Conservation (phyloP, 2,113 vertebrate species). For the Hippocampus abdominalis region DNA sequence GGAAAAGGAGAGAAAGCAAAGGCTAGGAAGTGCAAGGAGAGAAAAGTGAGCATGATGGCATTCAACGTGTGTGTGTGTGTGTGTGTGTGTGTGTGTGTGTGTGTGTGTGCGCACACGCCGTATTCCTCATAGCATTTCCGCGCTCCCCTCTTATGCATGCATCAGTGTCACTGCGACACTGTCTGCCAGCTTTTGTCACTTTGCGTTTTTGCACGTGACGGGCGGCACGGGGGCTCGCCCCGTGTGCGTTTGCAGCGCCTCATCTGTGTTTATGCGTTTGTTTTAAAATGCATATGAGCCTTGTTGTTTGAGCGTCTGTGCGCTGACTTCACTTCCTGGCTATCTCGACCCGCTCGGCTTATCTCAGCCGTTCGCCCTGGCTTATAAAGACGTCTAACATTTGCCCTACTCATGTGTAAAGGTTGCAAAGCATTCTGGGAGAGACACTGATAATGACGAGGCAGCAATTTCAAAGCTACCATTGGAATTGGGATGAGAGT, state of each 20-base stretch:
- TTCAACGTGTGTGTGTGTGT: constrained; percentile 7
- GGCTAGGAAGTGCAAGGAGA: constrained; percentile 21
- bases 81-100: constrained; percentile 13
- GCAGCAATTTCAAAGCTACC: neutral
- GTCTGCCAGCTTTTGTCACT: constrained; percentile 54
- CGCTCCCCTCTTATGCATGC: constrained; percentile 38
- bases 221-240: constrained; percentile 2
- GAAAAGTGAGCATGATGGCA: constrained; percentile 16
- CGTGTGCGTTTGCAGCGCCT: neutral
- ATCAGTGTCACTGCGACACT: constrained; percentile 47
- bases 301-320: constrained; percentile 1
- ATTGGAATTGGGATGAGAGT: neutral
- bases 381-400: constrained; percentile 21
- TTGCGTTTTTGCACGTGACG: constrained; percentile 48
- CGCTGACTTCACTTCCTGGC: neutral
- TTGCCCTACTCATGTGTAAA: constrained; percentile 5
- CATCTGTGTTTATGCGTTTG: constrained; percentile 11
- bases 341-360: constrained; percentile 21
- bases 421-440: neutral
- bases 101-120: neutral
- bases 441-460: neutral
- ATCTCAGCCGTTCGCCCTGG: constrained; percentile 22
- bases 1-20: constrained; percentile 13
- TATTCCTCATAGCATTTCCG: constrained; percentile 48
- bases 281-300: neutral